These are phyloP conservation scores for Sylvilagus floridanus DNA, from an alignment of 2,797 vertebrate genomes.

Conservation along the genomic window DNA sequence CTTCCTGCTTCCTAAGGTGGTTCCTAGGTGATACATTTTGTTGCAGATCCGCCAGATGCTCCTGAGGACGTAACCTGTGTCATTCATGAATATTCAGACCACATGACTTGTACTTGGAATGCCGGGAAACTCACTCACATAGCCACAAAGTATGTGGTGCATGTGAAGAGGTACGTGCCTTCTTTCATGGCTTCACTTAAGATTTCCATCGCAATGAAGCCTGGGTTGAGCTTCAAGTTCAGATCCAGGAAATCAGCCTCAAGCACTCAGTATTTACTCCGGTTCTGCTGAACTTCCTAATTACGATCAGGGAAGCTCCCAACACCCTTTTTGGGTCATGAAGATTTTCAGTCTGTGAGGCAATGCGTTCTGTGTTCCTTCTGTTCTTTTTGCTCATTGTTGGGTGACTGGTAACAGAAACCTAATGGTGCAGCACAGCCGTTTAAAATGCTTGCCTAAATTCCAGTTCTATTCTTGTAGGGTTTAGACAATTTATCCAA, in stretches of 20 bases:
- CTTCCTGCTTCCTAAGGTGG: background rate
- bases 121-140: constrained; percentile 78
- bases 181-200: background rate
- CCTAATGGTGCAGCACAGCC: background rate
- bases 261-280: background rate
- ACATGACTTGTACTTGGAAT: constrained; percentile 83
- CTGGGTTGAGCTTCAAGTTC: background rate
- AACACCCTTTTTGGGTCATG: background rate
- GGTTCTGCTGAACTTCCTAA: background rate
- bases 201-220: background rate
- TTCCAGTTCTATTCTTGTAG: background rate
- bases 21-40: constrained; percentile 24
- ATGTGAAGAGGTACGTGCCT: constrained; percentile 84
- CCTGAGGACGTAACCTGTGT: constrained; percentile 84
- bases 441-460: background rate
- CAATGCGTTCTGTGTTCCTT: background rate
- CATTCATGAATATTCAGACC: constrained; percentile 81
- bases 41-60: constrained; percentile 84
- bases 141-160: constrained; percentile 77
- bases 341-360: background rate
- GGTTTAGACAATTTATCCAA: background rate
- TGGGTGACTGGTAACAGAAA: background rate
- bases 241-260: background rate
- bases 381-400: background rate
- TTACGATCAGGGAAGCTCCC: background rate